These are phyloP conservation scores for Tenebrosternarchus preto DNA, from an alignment of 2,113 vertebrate species.

Conservation along the genomic window DNA sequence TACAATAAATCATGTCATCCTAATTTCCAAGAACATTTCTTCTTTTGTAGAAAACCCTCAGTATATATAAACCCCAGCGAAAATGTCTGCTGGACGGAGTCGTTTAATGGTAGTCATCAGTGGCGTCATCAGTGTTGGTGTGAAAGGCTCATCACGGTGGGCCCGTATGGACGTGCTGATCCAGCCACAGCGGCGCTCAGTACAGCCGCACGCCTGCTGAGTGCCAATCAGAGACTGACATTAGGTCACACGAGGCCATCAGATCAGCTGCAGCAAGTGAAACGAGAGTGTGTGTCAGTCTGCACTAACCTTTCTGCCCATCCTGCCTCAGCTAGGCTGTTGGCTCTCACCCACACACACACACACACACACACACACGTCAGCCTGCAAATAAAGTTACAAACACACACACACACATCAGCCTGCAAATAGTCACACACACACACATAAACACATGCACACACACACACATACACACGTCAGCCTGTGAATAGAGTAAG, in stretches of 20 bases:
- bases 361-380: background rate
- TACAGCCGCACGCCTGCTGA: slow-evolving; percentile 39
- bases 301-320: slow-evolving; percentile 39
- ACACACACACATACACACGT: background rate
- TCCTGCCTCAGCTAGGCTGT: slow-evolving; percentile 27
- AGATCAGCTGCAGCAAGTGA: slow-evolving; percentile 48
- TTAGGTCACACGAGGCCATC: slow-evolving; percentile 49
- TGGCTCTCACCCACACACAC: background rate
- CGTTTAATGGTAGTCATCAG: slow-evolving; percentile 34
- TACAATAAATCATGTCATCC: background rate
- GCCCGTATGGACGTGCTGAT: slow-evolving; percentile 26
- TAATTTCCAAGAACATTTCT: slow-evolving; percentile 9
- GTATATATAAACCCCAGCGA: slow-evolving; percentile 22
- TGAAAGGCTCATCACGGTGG: slow-evolving; percentile 40
- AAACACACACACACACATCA: too few relatives aligned
- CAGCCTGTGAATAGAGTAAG: background rate
- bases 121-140: slow-evolving; percentile 8
- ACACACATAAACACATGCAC: too few relatives aligned
- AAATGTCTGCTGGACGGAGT: slow-evolving; percentile 6
- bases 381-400: background rate
- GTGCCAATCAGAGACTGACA: slow-evolving; percentile 55
- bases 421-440: too few relatives aligned
- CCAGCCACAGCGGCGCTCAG: background rate
- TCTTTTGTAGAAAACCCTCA: background rate
- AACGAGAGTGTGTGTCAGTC: slow-evolving; percentile 40